Evolutionary conservation across 2,888 invertebrate genomes (phyloP).

Genomic region (Incurvaria masculella): DNA sequence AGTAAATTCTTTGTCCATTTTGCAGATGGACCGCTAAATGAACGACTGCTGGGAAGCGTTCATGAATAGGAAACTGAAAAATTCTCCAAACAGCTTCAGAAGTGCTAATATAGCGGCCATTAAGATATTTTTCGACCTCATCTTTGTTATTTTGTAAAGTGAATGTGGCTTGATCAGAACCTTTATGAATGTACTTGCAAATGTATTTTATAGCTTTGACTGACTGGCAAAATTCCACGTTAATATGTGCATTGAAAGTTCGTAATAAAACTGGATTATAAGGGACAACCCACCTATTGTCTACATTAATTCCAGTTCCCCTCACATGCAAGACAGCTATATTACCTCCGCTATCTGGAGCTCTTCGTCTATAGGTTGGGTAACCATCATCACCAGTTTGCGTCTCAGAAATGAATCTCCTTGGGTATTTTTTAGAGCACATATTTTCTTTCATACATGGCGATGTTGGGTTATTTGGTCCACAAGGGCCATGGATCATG

Average conservation of each 20-base stretch:
- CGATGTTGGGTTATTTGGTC: slow-evolving; percentile 9
- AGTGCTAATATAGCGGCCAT: slow-evolving; percentile 17
- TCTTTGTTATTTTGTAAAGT: slow-evolving; percentile 12
- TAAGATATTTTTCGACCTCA: slow-evolving; percentile 15
- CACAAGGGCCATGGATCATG: slow-evolving; percentile 16
- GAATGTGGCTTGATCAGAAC: slow-evolving; percentile 12
- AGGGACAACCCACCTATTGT: slow-evolving; percentile 1
- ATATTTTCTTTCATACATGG: slow-evolving; percentile 20
- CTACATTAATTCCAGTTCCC: too few species aligned
- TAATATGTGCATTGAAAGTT: slow-evolving; percentile 22
- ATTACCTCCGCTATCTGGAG: slow-evolving; percentile 17
- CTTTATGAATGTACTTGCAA: slow-evolving; percentile 22
- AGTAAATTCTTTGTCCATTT: too few species aligned
- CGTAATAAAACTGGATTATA: background rate
- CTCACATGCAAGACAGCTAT: too few species aligned
- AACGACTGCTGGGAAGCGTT: too few species aligned
- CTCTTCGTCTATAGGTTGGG: slow-evolving; percentile 23
- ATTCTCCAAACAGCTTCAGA: too few species aligned
- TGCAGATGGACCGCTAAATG: too few species aligned
- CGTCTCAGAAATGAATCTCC: slow-evolving; percentile 20
- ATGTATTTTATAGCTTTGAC: slow-evolving; percentile 29
- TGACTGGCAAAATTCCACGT: slow-evolving; percentile 22
- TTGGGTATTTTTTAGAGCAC: slow-evolving; percentile 27
- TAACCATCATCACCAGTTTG: slow-evolving; percentile 25
- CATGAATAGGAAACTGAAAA: too few species aligned